phyloP scores from a whole-genome alignment of 37 sponge, comb jelly and placozoan species.

The Theonella swinhoei region DNA sequence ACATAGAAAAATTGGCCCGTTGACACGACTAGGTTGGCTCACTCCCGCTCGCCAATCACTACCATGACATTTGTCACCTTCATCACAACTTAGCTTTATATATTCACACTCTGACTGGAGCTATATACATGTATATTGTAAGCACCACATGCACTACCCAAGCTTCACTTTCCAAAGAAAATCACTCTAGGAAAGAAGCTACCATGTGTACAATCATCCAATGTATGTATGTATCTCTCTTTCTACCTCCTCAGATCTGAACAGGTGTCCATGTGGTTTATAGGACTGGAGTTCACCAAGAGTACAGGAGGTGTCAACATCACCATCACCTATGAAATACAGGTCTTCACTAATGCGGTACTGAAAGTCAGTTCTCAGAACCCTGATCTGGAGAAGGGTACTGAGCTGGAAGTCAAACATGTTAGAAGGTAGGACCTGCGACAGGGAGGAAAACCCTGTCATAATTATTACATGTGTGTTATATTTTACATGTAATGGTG shows the following conservation, averaged over 20 bases:
- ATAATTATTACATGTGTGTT: not conserved
- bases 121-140: too few species aligned
- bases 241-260: not conserved
- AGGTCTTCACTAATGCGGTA: slow-evolving; percentile 83
- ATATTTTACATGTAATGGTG: too few species aligned
- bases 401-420: slow-evolving; percentile 75
- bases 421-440: slow-evolving; percentile 57
- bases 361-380: slow-evolving; percentile 36
- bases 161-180: too few species aligned
- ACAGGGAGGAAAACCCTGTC: not conserved
- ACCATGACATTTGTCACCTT: not conserved
- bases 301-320: slow-evolving; percentile 48
- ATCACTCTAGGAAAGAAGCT: too few species aligned
- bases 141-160: too few species aligned
- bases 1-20: too few species aligned
- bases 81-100: not conserved
- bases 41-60: too few species aligned
- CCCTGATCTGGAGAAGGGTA: slow-evolving; percentile 55
- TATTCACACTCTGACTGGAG: not conserved
- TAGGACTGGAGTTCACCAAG: slow-evolving; percentile 79
- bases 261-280: slow-evolving; percentile 67
- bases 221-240: too few species aligned
- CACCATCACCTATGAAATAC: slow-evolving; percentile 78
- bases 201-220: too few species aligned
- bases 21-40: too few species aligned